phyloP scores from a whole-genome alignment of 2,888 invertebrate species.

The Isoperla grammatica region DNA sequence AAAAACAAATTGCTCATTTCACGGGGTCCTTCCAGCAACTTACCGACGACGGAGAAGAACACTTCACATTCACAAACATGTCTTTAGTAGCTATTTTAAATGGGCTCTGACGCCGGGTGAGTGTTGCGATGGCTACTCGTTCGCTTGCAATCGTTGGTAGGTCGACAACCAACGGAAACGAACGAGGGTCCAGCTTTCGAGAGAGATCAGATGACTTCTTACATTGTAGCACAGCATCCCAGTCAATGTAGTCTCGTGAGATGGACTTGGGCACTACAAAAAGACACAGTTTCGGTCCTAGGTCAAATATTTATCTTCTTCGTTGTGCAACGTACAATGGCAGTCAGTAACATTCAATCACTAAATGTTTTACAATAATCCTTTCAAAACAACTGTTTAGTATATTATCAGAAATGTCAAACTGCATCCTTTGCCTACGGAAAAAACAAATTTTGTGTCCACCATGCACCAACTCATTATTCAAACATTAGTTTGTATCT shows the following conservation, averaged over 20 bases:
- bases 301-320: background rate
- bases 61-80: constrained; percentile 45
- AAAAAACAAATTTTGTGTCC: too few species aligned
- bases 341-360: background rate
- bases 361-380: too few species aligned
- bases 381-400: too few species aligned
- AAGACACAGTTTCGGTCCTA: background rate
- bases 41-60: constrained; percentile 42
- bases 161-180: constrained; percentile 42
- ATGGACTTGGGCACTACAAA: background rate
- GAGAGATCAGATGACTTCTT: constrained; percentile 35
- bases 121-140: constrained; percentile 27
- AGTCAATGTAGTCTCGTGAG: constrained; percentile 17
- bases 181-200: constrained; percentile 33
- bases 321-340: background rate
- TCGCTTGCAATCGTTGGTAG: constrained; percentile 43
- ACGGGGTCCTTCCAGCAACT: too few species aligned
- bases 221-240: constrained; percentile 22
- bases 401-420: too few species aligned
- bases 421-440: too few species aligned
- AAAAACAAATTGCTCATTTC: too few species aligned
- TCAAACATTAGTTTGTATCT: too few species aligned
- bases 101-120: constrained; percentile 43
- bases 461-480: too few species aligned
- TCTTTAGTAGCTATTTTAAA: constrained; percentile 45